A percentile compares a stretch with the other conserved stretches of the same genome.
phyloP scores from a whole-genome alignment of 2,797 vertebrate species.

The Myotis planiceps region DNA sequence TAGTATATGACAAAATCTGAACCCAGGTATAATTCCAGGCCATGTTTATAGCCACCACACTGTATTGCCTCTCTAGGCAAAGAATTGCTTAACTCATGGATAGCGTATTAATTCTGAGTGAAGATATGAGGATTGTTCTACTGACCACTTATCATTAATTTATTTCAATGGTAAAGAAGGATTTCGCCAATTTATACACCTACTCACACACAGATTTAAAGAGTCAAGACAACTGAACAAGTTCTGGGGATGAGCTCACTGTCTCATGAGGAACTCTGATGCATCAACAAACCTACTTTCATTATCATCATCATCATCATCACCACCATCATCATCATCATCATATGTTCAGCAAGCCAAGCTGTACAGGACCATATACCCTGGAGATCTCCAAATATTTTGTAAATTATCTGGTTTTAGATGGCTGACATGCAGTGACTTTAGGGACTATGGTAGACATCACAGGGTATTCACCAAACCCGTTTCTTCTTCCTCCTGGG shows the following conservation, averaged over 20 bases:
- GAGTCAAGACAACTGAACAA: background rate
- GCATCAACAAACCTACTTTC: background rate
- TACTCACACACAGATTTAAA: background rate
- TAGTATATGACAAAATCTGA: background rate
- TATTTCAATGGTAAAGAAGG: slow-evolving; percentile 26
- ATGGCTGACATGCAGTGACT: background rate
- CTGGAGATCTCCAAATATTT: background rate
- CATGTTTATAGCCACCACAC: background rate
- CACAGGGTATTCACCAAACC: background rate
- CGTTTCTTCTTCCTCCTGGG: background rate
- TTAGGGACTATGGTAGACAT: background rate
- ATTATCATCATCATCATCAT: background rate
- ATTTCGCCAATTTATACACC: background rate
- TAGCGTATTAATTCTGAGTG: background rate
- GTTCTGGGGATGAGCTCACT: background rate
- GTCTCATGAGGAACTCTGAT: background rate
- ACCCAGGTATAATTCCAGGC: background rate
- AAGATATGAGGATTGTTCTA: background rate
- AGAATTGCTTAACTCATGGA: background rate
- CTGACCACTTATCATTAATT: background rate
- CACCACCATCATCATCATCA: background rate
- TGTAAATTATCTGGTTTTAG: background rate
- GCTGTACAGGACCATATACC: background rate
- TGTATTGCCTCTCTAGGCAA: background rate
- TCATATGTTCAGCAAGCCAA: background rate